Base-by-base conservation (phyloP, 1,140 invertebrate genomes). In the Cheumatopsyche charites region DNA sequence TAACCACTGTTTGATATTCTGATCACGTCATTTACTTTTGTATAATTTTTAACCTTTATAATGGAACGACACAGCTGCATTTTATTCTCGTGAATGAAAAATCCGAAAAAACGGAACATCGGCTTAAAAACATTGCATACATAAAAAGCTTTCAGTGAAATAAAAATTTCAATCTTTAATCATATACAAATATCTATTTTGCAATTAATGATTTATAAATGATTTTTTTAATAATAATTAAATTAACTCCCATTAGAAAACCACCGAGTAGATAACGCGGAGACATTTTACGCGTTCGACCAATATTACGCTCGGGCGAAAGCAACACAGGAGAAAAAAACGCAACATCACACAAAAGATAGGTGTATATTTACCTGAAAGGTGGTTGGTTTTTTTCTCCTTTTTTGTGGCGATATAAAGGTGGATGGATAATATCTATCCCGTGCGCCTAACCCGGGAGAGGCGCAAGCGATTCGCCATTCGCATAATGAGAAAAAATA, bases 401-500 rank as follows among this genome's bases (percentile, higher is more conserved):
- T n/a, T n/a, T 47, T 17, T 5, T 55, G 43, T 68, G 41, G 66
- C 66, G 25, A 68, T 68, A 68, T 68, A 68, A 68, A 68, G 66
- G 66, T 55, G 66, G 66, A 68, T 68, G 72, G 72, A 69, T 73
- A 69, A 73, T 73, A 73, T 73, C 72, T 70, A 63, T 68, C 66
- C 66, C 9, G 55, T n/a, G 36, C 19, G 66, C 66, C 66, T 65
- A 63, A 65, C 70, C 70, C 21, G 70, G 23, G 62, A 58, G 66
- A 69, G 73, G 62, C 73, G 69, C 61, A 69, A 74, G 73, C 65
- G 73, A 74, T 74, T 74, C 63, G 67, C 73, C 73, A 72, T 74
- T 74, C 67, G 71, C 68, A 70, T 75, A 75, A 75, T 75, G 74
- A 75, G 74, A 75, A 75, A 75, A 75, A 75, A 75, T 73, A 73